Conservation (phyloP, 2,888 invertebrate genomes). For the Acanthosepion pharaonis region DNA sequence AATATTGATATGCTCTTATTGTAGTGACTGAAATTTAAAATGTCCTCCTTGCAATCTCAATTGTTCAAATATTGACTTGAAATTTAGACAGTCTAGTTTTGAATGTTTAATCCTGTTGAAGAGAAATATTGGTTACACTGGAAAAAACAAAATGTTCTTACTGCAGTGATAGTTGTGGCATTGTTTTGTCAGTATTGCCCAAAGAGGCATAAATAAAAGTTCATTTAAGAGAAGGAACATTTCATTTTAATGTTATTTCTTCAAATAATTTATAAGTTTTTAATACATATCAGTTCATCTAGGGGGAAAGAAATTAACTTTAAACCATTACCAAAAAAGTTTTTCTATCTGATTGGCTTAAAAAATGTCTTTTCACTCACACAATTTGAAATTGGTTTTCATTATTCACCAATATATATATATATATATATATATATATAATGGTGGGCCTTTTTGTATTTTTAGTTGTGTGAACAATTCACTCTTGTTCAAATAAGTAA, state of each 20-base stretch:
- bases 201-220: neutral
- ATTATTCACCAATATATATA: neutral
- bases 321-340: neutral
- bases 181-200: neutral
- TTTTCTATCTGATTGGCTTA: neutral
- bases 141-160: neutral
- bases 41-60: no score
- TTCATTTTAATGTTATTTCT: neutral
- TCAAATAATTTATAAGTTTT: neutral
- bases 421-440: neutral
- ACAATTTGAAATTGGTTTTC: neutral
- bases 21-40: neutral
- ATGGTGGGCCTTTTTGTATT: neutral
- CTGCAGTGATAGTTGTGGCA: neutral
- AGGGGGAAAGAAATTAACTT: neutral
- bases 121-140: neutral
- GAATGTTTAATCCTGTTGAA: no score
- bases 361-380: neutral
- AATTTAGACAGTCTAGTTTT: no score
- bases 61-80: no score
- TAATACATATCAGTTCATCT: neutral
- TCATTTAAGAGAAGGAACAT: neutral
- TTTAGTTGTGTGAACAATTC: neutral
- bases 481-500: neutral
- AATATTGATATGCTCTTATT: neutral